These are phyloP conservation scores for Bunonema sp. DNA, from an alignment of 2,888 invertebrate species.

Conservation along the genomic window DNA sequence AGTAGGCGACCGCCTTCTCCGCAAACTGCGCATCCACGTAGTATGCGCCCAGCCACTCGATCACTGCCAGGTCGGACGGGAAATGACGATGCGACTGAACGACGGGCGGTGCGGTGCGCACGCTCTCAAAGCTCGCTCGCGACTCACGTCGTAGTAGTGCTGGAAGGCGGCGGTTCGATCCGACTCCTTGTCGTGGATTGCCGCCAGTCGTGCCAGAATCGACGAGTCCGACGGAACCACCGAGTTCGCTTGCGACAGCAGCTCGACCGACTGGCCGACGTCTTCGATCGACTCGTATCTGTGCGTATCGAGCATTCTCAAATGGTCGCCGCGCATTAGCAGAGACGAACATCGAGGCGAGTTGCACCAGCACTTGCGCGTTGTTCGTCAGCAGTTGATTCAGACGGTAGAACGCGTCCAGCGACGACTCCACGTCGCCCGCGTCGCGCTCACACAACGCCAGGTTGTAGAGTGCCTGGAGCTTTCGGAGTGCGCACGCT, in stretches of 20 bases:
- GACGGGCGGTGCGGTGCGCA: no score
- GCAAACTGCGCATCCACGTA: conserved; percentile 73
- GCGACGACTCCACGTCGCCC: conserved; percentile 59
- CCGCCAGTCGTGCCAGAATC: conserved; percentile 71
- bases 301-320: background rate
- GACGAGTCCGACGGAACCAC: conserved; percentile 75
- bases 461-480: conserved; percentile 34
- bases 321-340: background rate
- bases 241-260: conserved; percentile 64
- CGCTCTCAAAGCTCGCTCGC: background rate
- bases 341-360: conserved; percentile 56
- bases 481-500: conserved; percentile 61
- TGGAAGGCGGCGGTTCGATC: conserved; percentile 78
- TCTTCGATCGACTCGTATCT: conserved; percentile 58
- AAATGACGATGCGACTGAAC: conserved; percentile 59
- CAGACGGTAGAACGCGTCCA: conserved; percentile 66
- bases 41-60: conserved; percentile 75
- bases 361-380: conserved; percentile 63
- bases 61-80: conserved; percentile 61
- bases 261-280: conserved; percentile 51
- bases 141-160: conserved; percentile 61
- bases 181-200: conserved; percentile 72
- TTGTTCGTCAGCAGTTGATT: conserved; percentile 59
- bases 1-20: conserved; percentile 69
- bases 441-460: conserved; percentile 59